A percentile compares a stretch with the other conserved stretches of the same genome.
These are phyloP conservation scores for Pangasius djambal DNA, from an alignment of 2,797 vertebrate species.

Conservation along the genomic window DNA sequence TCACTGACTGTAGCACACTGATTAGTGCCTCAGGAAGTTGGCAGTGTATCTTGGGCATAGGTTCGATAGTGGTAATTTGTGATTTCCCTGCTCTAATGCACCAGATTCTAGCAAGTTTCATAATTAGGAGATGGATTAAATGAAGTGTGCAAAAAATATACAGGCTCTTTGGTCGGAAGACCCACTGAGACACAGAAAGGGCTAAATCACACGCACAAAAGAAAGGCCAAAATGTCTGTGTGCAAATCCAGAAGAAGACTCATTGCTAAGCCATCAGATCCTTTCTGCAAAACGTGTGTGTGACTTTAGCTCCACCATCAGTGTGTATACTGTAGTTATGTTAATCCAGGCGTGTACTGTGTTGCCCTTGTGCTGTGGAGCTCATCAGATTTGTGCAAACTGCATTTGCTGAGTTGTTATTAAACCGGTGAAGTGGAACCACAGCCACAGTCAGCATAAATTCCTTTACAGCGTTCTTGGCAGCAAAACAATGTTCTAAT, in stretches of 20 bases:
- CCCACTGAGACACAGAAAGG: not conserved
- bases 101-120: not conserved
- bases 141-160: not conserved
- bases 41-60: too few species aligned
- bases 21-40: slow-evolving; percentile 12
- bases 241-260: not conserved
- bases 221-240: not conserved
- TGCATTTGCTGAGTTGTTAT: slow-evolving; percentile 18
- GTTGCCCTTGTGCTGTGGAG: not conserved
- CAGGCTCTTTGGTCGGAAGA: not conserved
- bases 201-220: too few species aligned
- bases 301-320: not conserved
- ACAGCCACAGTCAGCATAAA: slow-evolving; percentile 19
- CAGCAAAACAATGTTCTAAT: not conserved
- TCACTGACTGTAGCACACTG: not conserved
- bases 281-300: not conserved
- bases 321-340: not conserved
- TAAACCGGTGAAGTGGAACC: not conserved
- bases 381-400: slow-evolving; percentile 17
- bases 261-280: not conserved
- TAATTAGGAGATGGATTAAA: slow-evolving; percentile 14
- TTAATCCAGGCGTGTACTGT: not conserved
- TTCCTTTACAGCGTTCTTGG: not conserved
- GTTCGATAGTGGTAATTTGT: not conserved
- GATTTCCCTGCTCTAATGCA: not conserved